These are phyloP conservation scores for Drosophila willistoni DNA, from an alignment of 1,140 invertebrate genomes.

Conservation along the genomic window DNA sequence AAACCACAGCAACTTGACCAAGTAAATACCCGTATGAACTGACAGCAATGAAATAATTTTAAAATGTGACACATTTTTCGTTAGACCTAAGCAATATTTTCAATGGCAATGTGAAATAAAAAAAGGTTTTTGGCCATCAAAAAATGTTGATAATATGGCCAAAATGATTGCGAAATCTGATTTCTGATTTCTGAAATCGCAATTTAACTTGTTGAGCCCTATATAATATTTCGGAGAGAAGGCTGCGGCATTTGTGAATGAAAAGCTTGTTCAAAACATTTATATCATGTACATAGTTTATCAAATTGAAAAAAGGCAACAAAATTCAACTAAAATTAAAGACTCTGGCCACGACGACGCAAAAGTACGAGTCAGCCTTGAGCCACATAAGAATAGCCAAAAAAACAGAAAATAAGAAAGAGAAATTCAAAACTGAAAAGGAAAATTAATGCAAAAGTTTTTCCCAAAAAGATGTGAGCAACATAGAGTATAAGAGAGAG, in stretches of 20 bases:
- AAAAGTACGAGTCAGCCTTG: slow-evolving; percentile 20
- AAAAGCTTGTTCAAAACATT: too few relatives aligned
- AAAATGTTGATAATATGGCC: too few relatives aligned
- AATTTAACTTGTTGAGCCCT: too few relatives aligned
- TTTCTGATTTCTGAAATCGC: too few relatives aligned
- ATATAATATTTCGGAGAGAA: too few relatives aligned
- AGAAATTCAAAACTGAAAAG: slow-evolving; percentile 8
- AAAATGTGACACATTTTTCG: neutral
- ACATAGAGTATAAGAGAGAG: neutral
- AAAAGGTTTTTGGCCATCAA: too few relatives aligned
- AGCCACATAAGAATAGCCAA: slow-evolving; percentile 16
- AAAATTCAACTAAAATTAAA: slow-evolving; percentile 25
- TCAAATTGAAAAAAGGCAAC: slow-evolving; percentile 10
- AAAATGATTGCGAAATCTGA: too few relatives aligned
- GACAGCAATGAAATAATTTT: neutral
- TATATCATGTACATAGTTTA: neutral
- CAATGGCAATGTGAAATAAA: neutral
- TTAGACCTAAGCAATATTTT: neutral
- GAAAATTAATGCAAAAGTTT: slow-evolving; percentile 21
- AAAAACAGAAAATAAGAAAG: neutral
- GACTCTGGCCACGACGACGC: slow-evolving; percentile 2
- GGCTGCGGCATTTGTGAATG: too few relatives aligned
- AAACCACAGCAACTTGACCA: neutral
- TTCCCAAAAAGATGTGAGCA: neutral
- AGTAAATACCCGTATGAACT: slow-evolving; percentile 11